Evolutionary conservation across 2,113 vertebrate species (phyloP).

Genomic region (Emydocephalus ijimae): DNA sequence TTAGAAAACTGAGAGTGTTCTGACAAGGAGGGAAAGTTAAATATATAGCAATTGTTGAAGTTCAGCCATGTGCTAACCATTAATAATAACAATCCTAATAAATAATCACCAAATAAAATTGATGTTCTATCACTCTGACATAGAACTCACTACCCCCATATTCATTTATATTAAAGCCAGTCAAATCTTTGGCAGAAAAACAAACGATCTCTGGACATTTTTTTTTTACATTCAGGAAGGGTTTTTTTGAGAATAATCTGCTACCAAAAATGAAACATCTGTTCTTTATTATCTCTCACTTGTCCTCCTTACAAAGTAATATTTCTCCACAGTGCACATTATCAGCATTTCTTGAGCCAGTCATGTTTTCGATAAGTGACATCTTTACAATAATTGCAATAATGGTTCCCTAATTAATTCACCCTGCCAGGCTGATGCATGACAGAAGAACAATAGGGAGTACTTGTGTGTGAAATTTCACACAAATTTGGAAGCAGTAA

Average conservation of each 20-base stretch:
- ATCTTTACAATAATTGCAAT: constrained; percentile 4
- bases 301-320: accelerated
- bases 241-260: neutral
- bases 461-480: neutral
- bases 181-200: neutral
- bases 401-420: neutral
- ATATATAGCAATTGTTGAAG: neutral
- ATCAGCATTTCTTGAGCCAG: neutral
- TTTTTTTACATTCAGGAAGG: neutral
- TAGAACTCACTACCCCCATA: neutral
- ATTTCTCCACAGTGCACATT: neutral
- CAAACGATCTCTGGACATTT: neutral
- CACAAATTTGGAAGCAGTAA: constrained; percentile 29
- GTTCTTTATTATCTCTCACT: neutral
- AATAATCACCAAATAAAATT: neutral
- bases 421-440: neutral
- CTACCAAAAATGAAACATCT: neutral
- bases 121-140: neutral
- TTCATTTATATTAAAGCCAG: neutral
- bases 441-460: neutral
- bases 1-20: neutral
- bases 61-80: neutral
- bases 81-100: neutral
- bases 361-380: neutral
- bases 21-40: neutral